Percentiles rank a stretch among this genome's conserved stretches.
phyloP scores from a whole-genome alignment of 2,888 invertebrate species.

The Phlogophora meticulosa region DNA sequence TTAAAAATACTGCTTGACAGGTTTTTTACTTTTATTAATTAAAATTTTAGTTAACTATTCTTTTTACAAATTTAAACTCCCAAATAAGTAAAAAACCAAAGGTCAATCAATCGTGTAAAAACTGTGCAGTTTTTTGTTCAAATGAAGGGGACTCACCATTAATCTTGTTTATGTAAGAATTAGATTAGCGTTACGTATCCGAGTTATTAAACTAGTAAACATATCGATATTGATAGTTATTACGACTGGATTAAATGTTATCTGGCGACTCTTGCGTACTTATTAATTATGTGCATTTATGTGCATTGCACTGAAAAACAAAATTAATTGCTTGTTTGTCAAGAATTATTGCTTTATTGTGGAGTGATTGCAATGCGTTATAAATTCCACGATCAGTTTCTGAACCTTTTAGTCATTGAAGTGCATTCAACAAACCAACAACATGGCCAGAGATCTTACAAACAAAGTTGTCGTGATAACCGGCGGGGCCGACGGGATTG shows the following conservation, averaged over 20 bases:
- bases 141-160: background rate
- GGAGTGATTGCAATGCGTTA: slow-evolving; percentile 10
- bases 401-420: slow-evolving; percentile 17
- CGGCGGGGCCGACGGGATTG: slow-evolving; percentile 89
- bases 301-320: slow-evolving; percentile 33
- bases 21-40: no score
- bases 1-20: no score
- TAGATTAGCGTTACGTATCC: background rate
- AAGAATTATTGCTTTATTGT: slow-evolving; percentile 30
- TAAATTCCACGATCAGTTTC: slow-evolving; percentile 16
- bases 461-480: slow-evolving; percentile 79
- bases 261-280: background rate
- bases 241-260: background rate
- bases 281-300: slow-evolving; percentile 10
- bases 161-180: background rate
- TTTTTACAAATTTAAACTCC: no score
- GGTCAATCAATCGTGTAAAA: background rate
- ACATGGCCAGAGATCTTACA: slow-evolving; percentile 62
- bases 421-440: slow-evolving; percentile 20
- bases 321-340: slow-evolving; percentile 50
- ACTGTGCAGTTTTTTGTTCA: background rate
- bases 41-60: no score
- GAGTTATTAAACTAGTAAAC: slow-evolving; percentile 2
- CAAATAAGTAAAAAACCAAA: no score
- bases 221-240: slow-evolving; percentile 1